Conservation (phyloP, 2,888 invertebrate genomes). For the Eupeodes latifasciatus region DNA sequence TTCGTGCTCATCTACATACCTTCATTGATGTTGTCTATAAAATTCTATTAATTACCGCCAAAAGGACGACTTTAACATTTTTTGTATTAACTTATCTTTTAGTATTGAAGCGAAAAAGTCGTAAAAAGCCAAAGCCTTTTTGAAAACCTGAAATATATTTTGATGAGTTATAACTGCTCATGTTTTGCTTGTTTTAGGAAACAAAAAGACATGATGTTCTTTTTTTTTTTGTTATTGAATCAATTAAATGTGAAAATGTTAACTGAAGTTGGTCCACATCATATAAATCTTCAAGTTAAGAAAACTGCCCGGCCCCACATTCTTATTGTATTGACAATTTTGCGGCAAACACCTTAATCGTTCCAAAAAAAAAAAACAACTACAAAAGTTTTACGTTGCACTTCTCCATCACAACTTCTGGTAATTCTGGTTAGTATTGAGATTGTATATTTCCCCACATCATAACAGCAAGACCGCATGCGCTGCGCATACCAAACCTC, state of each 20-base stretch:
- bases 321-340: conserved; percentile 37
- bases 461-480: conserved; percentile 57
- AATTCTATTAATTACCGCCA: no score
- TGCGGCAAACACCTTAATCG: conserved; percentile 57
- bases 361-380: conserved; percentile 3
- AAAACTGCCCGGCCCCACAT: conserved; percentile 53
- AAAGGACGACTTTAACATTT: no score
- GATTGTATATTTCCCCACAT: conserved; percentile 28
- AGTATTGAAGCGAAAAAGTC: no score
- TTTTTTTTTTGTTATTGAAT: background rate
- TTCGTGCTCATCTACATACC: no score
- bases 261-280: conserved; percentile 40
- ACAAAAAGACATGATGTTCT: background rate
- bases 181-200: no score
- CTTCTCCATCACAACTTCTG: conserved; percentile 18
- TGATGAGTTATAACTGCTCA: no score
- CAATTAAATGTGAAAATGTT: background rate
- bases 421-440: conserved; percentile 14
- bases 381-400: conserved; percentile 29
- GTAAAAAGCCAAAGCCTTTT: no score
- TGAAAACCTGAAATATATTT: no score
- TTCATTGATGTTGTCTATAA: no score
- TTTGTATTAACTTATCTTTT: no score
- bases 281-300: conserved; percentile 54
- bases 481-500: conserved; percentile 67